Conservation (phyloP, 2,888 invertebrate species). For the Drosophila nr. medialis region DNA sequence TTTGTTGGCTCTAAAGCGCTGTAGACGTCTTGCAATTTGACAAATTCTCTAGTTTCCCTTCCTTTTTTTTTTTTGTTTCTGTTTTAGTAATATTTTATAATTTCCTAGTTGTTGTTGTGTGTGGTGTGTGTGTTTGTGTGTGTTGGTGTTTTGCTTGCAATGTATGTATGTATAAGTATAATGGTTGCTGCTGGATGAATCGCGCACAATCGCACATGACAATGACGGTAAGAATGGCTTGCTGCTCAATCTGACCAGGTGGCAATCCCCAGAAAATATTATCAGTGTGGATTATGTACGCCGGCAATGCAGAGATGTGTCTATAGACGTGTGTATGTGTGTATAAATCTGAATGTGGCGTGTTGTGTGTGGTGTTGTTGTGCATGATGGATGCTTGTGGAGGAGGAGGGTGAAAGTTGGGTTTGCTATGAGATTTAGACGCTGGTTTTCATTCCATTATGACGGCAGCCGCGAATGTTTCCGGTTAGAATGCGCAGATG, state of each 20-base stretch:
- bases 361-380: conserved; percentile 28
- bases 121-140: conserved; percentile 22
- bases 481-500: conserved; percentile 16
- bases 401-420: conserved; percentile 13
- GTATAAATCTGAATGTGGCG: conserved; percentile 23
- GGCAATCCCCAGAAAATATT: conserved; percentile 9
- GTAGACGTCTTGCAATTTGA: conserved; percentile 63
- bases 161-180: conserved; percentile 25
- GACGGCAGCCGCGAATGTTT: conserved; percentile 31
- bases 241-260: conserved; percentile 18
- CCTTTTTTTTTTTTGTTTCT: conserved; percentile 16
- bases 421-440: conserved; percentile 36
- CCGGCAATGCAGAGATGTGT: conserved; percentile 11
- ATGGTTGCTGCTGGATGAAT: conserved; percentile 26
- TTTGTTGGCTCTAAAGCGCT: conserved; percentile 50
- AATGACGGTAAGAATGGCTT: conserved; percentile 38
- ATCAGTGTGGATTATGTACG: conserved; percentile 28
- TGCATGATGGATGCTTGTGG: conserved; percentile 14
- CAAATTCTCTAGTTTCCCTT: conserved; percentile 71
- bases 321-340: conserved; percentile 24
- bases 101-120: conserved; percentile 73
- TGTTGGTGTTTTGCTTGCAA: conserved; percentile 45
- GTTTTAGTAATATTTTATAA: conserved; percentile 70
- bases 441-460: conserved; percentile 37
- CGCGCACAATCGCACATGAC: conserved; percentile 33